Conservation (phyloP, 2,797 vertebrate species). For the Enteromius fasciolatus region DNA sequence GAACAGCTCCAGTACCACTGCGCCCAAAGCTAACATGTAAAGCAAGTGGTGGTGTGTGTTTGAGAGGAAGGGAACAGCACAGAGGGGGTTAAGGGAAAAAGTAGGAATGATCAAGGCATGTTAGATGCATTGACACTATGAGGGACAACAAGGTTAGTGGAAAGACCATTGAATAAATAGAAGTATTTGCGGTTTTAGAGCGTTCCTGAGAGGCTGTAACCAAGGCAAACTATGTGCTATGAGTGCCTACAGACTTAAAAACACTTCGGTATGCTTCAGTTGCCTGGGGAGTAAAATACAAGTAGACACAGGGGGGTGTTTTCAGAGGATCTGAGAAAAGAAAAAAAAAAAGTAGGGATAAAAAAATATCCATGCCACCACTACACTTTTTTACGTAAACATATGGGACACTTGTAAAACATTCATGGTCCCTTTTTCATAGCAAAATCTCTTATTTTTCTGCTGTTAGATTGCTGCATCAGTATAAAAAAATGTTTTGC, state of each 20-base stretch:
- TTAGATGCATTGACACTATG: slow-evolving; percentile 31
- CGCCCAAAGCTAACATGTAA: background rate
- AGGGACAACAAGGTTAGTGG: slow-evolving; percentile 50
- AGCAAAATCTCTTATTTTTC: slow-evolving; percentile 54
- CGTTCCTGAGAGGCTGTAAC: slow-evolving; percentile 65
- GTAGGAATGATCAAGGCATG: slow-evolving; percentile 6
- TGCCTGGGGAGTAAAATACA: slow-evolving; percentile 65
- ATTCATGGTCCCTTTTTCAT: slow-evolving; percentile 68
- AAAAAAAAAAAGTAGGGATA: slow-evolving; percentile 65
- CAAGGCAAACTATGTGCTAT: slow-evolving; percentile 63
- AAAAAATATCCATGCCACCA: slow-evolving; percentile 57
- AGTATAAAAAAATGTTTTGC: slow-evolving; percentile 40
- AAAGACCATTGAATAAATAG: slow-evolving; percentile 65
- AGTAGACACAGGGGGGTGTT: slow-evolving; percentile 63
- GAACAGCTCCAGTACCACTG: slow-evolving; percentile 49
- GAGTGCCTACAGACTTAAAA: slow-evolving; percentile 72
- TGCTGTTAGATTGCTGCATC: slow-evolving; percentile 33
- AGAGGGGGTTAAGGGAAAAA: background rate
- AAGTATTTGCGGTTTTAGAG: slow-evolving; percentile 62
- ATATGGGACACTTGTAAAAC: slow-evolving; percentile 64
- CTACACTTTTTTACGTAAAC: slow-evolving; percentile 39
- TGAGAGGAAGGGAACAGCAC: slow-evolving; percentile 15
- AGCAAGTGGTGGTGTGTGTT: background rate
- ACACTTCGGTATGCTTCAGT: slow-evolving; percentile 66
- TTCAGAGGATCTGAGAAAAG: slow-evolving; percentile 60